phyloP scores from a whole-genome alignment of 2,888 invertebrate species.

The Brachylomia viminalis region DNA sequence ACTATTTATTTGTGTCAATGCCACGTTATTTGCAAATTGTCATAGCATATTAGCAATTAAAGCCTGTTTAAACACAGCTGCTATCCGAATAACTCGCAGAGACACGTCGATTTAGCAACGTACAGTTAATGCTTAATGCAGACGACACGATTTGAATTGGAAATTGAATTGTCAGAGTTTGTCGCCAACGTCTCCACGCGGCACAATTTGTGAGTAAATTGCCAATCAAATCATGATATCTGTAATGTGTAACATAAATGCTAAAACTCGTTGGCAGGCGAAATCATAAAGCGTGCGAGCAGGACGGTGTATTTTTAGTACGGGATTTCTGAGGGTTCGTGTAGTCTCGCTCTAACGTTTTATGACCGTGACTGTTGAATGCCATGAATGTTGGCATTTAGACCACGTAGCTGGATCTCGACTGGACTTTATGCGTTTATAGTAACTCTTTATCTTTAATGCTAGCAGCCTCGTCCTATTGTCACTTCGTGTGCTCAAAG shows the following conservation, averaged over 20 bases:
- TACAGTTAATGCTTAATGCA: not conserved
- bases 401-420: not conserved
- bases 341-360: not conserved
- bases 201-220: not conserved
- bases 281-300: not conserved
- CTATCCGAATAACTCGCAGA: too few relatives aligned
- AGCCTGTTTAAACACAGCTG: not conserved
- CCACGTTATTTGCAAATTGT: not conserved
- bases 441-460: slow-evolving; percentile 1
- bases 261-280: not conserved
- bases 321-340: not conserved
- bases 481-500: not conserved
- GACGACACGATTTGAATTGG: not conserved
- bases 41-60: not conserved
- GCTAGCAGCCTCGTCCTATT: not conserved
- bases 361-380: not conserved
- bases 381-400: not conserved
- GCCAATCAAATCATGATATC: not conserved
- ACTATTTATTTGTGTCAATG: not conserved
- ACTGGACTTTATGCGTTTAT: slow-evolving; percentile 1
- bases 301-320: not conserved
- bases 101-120: not conserved
- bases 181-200: not conserved
- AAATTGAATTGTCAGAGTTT: slow-evolving; percentile 7
- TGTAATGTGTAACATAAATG: not conserved